Evolutionary conservation across 1,140 invertebrate genomes (phyloP).

Genomic region (Pseudachorutes palmiensis): DNA sequence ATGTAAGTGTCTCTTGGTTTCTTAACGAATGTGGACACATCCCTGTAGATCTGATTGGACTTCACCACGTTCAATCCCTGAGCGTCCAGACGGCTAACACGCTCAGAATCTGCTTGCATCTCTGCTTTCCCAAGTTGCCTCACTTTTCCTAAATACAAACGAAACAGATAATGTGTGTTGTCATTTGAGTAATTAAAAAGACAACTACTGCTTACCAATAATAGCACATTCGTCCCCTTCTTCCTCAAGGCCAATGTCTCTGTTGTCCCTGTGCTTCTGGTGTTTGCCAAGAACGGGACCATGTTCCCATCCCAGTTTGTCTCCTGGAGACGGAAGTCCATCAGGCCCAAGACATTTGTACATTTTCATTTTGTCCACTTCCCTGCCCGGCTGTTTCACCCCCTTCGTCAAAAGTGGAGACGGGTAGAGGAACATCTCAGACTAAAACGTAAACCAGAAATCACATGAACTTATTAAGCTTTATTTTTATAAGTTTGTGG

Average conservation of each 20-base stretch:
- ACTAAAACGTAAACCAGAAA: background rate
- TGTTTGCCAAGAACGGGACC: background rate
- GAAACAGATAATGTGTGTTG: slow-evolving; percentile 90
- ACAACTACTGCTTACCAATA: background rate
- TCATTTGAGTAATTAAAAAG: slow-evolving; percentile 89
- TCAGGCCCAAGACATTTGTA: slow-evolving; percentile 21
- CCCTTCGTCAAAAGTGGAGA: background rate
- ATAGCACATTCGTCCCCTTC: background rate
- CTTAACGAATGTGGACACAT: background rate
- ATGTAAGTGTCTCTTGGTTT: background rate
- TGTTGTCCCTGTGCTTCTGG: background rate
- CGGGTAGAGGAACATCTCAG: background rate
- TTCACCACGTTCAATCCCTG: background rate
- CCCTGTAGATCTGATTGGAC: background rate
- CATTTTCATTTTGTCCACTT: background rate
- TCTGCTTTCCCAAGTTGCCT: slow-evolving; percentile 86
- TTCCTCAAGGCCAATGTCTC: background rate
- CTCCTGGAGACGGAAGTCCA: slow-evolving; percentile 20
- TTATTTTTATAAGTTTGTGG: background rate
- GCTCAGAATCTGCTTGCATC: slow-evolving; percentile 73
- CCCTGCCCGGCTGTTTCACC: background rate
- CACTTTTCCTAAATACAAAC: slow-evolving; percentile 77
- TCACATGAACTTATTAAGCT: background rate
- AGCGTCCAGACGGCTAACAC: background rate
- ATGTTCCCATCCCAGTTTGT: background rate